phyloP scores from a whole-genome alignment of 2,797 vertebrate species.

The Chelon auratus region DNA sequence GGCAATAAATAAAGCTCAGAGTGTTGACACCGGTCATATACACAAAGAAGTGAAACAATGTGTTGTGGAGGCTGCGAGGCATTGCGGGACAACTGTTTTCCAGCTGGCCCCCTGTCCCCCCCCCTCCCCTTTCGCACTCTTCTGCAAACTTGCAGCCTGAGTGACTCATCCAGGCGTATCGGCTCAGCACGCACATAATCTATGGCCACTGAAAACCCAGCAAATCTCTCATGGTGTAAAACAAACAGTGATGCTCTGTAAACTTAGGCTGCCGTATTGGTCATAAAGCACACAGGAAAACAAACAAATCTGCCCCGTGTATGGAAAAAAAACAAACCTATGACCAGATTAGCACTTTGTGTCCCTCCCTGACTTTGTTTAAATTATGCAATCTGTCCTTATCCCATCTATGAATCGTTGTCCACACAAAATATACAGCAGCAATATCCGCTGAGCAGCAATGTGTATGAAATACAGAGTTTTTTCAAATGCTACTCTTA shows the following conservation, averaged over 20 bases:
- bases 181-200: constrained; percentile 76
- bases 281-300: neutral
- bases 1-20: constrained; percentile 24
- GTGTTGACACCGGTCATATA: constrained; percentile 39
- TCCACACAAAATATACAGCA: no score
- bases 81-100: constrained; percentile 73
- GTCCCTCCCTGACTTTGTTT: neutral
- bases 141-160: constrained; percentile 87
- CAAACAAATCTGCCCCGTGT: neutral
- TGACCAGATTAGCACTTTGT: neutral
- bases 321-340: neutral
- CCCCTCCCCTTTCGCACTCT: constrained; percentile 76
- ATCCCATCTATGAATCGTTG: no score
- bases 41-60: constrained; percentile 44
- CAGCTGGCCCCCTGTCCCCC: constrained; percentile 55
- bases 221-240: constrained; percentile 34
- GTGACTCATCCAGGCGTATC: constrained; percentile 87
- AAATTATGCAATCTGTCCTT: neutral
- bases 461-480: no score
- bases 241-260: constrained; percentile 15
- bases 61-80: constrained; percentile 49
- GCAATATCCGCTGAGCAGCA: no score
- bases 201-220: constrained; percentile 58
- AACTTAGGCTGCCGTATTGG: neutral
- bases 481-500: no score